Evolutionary conservation across 2,113 vertebrate species (phyloP).

Genomic region (Macquaria australasica): DNA sequence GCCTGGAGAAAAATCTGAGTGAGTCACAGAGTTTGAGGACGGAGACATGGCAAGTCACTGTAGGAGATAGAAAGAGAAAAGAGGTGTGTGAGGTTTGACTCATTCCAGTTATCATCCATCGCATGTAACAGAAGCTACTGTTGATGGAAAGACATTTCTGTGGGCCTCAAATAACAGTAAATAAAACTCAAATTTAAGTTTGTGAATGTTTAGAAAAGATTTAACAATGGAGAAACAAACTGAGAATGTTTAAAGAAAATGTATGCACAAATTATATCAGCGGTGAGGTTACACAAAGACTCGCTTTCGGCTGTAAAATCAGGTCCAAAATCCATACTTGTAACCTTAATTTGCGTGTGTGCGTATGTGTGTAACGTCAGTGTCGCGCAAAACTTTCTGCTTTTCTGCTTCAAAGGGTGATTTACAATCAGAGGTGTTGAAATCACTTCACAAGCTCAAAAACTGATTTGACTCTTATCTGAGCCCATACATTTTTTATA

Average conservation of each 20-base stretch:
- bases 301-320: neutral
- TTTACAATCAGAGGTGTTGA: neutral
- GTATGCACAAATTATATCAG: neutral
- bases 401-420: neutral
- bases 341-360: neutral
- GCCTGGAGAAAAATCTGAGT: constrained; percentile 26
- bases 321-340: neutral
- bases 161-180: neutral
- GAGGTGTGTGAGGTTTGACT: constrained; percentile 23
- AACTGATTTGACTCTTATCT: neutral
- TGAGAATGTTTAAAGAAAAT: neutral
- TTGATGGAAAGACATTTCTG: neutral
- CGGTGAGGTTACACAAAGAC: no score
- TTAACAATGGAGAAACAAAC: neutral
- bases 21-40: constrained; percentile 35
- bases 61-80: neutral
- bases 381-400: neutral
- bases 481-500: neutral
- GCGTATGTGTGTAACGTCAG: neutral
- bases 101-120: constrained; percentile 19
- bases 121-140: constrained; percentile 8
- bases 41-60: constrained; percentile 10
- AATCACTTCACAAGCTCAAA: neutral
- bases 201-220: neutral
- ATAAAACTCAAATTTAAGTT: neutral